Percentiles rank a stretch among this genome's conserved stretches.
Evolutionary conservation across 2,113 vertebrate genomes (phyloP).

Genomic region (Neotoma lepida): DNA sequence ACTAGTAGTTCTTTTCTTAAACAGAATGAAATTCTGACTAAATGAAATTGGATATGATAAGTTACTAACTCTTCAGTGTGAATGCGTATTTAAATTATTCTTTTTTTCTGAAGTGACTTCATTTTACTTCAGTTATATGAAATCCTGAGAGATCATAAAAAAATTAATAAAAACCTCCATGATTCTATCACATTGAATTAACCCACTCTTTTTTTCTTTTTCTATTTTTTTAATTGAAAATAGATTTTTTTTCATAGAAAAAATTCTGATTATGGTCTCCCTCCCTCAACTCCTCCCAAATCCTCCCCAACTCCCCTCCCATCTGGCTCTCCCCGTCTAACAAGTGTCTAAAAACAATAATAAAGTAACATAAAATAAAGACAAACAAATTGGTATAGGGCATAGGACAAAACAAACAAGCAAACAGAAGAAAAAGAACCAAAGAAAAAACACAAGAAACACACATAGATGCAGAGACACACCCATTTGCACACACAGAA

Average conservation of each 20-base stretch:
- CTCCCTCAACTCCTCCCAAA: background rate
- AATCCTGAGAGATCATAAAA: background rate
- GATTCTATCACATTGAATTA: background rate
- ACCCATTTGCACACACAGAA: background rate
- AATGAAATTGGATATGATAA: conserved; percentile 16
- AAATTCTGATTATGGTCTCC: background rate
- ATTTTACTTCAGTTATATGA: background rate
- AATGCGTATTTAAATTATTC: conserved; percentile 20
- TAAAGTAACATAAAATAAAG: background rate
- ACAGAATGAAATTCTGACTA: background rate
- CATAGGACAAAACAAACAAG: background rate
- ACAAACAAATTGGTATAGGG: background rate
- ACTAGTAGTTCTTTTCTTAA: background rate
- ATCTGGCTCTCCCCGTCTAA: background rate
- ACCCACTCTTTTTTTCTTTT: background rate
- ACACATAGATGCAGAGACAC: background rate
- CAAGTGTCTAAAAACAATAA: background rate
- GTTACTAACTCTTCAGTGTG: conserved; percentile 7
- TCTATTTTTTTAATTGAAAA: background rate
- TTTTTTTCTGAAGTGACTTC: conserved; percentile 4
- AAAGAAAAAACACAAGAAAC: background rate
- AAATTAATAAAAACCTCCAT: background rate
- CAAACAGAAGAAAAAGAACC: background rate
- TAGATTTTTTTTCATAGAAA: background rate
- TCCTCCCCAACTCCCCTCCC: background rate